These are phyloP conservation scores for Arizona elegans DNA, from an alignment of 2,113 vertebrate genomes.

Conservation along the genomic window DNA sequence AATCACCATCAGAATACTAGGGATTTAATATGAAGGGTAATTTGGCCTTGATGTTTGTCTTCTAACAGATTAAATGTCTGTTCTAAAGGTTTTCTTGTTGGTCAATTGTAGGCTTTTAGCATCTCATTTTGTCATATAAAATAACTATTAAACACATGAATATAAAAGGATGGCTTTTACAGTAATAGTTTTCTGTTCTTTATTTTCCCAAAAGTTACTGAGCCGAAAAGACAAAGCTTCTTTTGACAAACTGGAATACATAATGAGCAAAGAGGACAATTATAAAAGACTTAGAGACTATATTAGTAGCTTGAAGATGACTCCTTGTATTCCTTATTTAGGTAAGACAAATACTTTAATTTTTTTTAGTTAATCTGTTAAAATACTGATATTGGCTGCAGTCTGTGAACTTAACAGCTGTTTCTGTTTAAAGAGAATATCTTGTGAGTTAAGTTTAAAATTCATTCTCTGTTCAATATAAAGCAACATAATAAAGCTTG, in stretches of 20 bases:
- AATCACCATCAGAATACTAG: background rate
- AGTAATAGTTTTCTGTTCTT: background rate
- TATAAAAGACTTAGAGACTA: slow-evolving; percentile 96
- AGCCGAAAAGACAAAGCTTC: slow-evolving; percentile 96
- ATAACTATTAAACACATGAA: background rate
- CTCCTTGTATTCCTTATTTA: slow-evolving; percentile 96
- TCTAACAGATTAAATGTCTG: background rate
- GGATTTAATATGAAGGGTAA: background rate
- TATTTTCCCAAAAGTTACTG: slow-evolving; percentile 75
- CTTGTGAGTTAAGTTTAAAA: background rate
- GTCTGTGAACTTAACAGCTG: background rate
- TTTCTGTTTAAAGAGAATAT: background rate
- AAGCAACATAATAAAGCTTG: background rate
- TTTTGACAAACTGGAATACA: slow-evolving; percentile 94
- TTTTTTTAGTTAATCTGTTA: background rate
- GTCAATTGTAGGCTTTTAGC: background rate
- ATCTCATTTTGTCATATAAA: background rate
- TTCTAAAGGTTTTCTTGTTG: background rate
- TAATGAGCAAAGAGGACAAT: slow-evolving; percentile 99
- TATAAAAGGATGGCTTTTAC: background rate
- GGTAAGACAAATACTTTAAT: slow-evolving; percentile 73
- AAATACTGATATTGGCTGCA: background rate
- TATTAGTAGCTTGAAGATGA: slow-evolving; percentile 98
- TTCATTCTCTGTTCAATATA: background rate
- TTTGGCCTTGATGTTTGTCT: background rate